Percentiles rank a stretch among this genome's conserved stretches.
Conservation (phyloP, 2,113 vertebrate genomes). For the Vulpes vulpes region DNA sequence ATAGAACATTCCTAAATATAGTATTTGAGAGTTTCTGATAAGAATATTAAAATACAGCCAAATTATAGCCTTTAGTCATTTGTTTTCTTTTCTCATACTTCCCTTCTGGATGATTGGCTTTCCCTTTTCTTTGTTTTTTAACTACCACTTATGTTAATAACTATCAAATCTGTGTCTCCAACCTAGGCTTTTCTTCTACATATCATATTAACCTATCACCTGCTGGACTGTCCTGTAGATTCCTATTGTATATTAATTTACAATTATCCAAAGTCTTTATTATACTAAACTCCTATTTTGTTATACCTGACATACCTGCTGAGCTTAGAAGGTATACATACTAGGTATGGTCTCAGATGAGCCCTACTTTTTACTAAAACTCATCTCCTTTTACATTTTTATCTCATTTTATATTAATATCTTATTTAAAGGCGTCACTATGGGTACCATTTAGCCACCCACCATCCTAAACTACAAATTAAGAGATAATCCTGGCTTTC, state of each 20-base stretch:
- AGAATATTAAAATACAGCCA: background rate
- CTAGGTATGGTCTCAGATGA: background rate
- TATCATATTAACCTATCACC: background rate
- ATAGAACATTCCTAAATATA: background rate
- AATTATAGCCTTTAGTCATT: background rate
- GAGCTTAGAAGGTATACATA: background rate
- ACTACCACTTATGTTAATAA: background rate
- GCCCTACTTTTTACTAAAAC: background rate
- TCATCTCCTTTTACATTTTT: background rate
- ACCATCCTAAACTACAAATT: background rate
- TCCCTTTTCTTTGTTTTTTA: background rate
- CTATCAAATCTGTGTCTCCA: background rate
- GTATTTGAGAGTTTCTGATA: conserved; percentile 2
- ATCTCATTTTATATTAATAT: background rate
- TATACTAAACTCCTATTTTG: background rate
- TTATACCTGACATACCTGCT: background rate
- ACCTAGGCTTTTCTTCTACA: background rate
- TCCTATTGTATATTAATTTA: background rate
- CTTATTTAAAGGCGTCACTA: background rate
- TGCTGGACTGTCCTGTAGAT: background rate
- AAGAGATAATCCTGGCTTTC: background rate
- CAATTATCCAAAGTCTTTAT: background rate
- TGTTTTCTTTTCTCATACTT: background rate
- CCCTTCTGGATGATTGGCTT: background rate
- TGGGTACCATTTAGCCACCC: background rate